Evolutionary conservation across 2,888 invertebrate genomes (phyloP), one percentile per base, ranked within the genome.

Genomic region (Ectropis crepuscularia): DNA sequence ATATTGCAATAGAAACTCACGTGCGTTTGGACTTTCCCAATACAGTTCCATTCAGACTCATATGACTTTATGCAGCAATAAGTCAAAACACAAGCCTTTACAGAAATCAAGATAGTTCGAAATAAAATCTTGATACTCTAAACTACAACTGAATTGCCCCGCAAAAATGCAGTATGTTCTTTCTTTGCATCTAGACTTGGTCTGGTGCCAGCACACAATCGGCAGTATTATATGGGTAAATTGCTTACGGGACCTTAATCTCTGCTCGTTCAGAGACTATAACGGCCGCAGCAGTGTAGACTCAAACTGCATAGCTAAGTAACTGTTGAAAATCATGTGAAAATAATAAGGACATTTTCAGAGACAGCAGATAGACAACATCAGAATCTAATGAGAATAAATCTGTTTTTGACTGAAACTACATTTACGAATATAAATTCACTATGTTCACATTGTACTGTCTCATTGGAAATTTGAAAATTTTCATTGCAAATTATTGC

Each of bases 151-250:
- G 57, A 64, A 70, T 67, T 66, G 67, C 63, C 53, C 63, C 60
- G 69, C 68, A 61, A 69, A 50, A 70, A 66, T 69, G 66, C 70
- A 72, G 68, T 70, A 62, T 65, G 60, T 63, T 69, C 63, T 54
- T 69, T 63, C 65, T 61, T 66, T 69, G 66, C 55, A 46, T 68
- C 65, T 39, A 16, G 47, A 46, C 12, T 66, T 72, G 70, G 72
- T 66, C 46, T 61, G 55, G 45, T 70, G 70, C 71, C 71, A 71
- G 66, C 69, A 69, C 57, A 65, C 69, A 71, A 69, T 69, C 66
- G 65, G 66, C 67, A 64, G 58, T 65, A 71, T 70, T 63, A 64
- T 61, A 50, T 59, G 67, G 59, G 63, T 42, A 51, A 64, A 62
- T 67, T 65, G 66, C 69, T 68, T 62, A 64, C 69, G 63, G 67